These are phyloP conservation scores for Hepsetus odoe DNA, from an alignment of 2,113 vertebrate species.

Conservation along the genomic window DNA sequence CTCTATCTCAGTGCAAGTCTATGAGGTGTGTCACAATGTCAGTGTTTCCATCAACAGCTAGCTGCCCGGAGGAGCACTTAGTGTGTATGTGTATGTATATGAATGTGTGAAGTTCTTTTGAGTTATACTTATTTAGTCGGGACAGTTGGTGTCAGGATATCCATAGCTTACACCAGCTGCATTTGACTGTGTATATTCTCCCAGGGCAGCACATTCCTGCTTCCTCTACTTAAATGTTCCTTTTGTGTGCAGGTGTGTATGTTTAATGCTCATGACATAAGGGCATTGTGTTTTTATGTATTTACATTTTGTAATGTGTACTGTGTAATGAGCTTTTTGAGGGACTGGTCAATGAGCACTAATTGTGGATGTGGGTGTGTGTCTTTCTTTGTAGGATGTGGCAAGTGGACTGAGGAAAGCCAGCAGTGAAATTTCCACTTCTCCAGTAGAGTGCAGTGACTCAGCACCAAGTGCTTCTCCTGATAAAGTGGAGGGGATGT, in stretches of 20 bases:
- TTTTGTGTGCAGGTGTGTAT: background rate
- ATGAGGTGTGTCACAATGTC: constrained; percentile 5
- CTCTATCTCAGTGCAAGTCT: background rate
- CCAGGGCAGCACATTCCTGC: background rate
- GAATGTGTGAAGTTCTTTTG: background rate
- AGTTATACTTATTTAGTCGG: background rate
- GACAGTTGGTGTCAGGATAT: constrained; percentile 15
- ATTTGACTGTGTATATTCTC: constrained; percentile 7
- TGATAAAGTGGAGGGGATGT: constrained; percentile 27
- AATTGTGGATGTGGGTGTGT: constrained; percentile 40
- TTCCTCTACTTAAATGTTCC: background rate
- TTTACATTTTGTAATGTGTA: background rate
- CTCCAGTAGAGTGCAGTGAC: constrained; percentile 44
- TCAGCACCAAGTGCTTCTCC: constrained; percentile 52
- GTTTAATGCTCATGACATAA: background rate
- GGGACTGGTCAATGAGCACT: constrained; percentile 13
- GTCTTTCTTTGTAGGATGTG: constrained; percentile 58
- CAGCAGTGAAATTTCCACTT: constrained; percentile 42
- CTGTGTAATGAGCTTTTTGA: background rate
- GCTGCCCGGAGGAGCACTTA: constrained; percentile 7
- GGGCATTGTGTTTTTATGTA: background rate
- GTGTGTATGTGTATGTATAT: constrained; percentile 18
- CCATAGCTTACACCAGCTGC: background rate
- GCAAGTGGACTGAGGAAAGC: constrained; percentile 51
- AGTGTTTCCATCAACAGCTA: background rate